These are phyloP conservation scores for Brachionus paranguensis DNA, from an alignment of 1,140 invertebrate genomes.

Conservation along the genomic window DNA sequence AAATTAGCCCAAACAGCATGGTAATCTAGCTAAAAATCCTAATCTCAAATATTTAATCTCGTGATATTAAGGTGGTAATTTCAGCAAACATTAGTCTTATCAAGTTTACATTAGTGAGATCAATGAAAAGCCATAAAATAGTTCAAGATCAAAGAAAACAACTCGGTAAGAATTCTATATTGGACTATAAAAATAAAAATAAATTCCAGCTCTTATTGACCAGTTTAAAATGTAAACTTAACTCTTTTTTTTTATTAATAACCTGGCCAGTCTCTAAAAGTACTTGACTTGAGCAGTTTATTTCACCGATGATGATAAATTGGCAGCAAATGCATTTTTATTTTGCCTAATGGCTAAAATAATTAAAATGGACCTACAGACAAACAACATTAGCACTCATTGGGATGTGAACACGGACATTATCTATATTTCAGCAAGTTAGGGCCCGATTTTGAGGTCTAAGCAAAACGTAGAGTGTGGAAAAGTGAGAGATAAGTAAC, in stretches of 20 bases:
- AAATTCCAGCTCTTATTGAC: not conserved
- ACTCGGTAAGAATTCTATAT: not conserved
- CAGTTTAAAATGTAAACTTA: not conserved
- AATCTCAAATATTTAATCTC: not conserved
- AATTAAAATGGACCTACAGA: constrained; percentile 1
- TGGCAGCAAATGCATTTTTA: not conserved
- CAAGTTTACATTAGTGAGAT: not conserved
- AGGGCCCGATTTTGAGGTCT: not conserved
- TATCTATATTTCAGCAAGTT: constrained; percentile 25
- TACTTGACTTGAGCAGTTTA: not conserved
- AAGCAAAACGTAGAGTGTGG: not conserved
- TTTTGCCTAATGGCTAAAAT: not conserved
- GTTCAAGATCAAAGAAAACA: not conserved
- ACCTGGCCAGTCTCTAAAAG: not conserved
- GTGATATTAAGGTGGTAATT: not conserved
- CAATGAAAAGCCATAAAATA: not conserved
- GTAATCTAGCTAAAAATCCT: not conserved
- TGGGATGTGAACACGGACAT: constrained; percentile 3
- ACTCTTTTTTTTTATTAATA: not conserved
- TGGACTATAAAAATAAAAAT: not conserved
- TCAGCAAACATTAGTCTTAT: not conserved
- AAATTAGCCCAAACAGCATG: not conserved
- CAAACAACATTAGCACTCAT: constrained; percentile 5
- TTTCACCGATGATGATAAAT: not conserved
- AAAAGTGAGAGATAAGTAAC: not conserved